phyloP scores from a whole-genome alignment of 92 coral and sea anemone genomes.

The Epizoanthus stellaris region DNA sequence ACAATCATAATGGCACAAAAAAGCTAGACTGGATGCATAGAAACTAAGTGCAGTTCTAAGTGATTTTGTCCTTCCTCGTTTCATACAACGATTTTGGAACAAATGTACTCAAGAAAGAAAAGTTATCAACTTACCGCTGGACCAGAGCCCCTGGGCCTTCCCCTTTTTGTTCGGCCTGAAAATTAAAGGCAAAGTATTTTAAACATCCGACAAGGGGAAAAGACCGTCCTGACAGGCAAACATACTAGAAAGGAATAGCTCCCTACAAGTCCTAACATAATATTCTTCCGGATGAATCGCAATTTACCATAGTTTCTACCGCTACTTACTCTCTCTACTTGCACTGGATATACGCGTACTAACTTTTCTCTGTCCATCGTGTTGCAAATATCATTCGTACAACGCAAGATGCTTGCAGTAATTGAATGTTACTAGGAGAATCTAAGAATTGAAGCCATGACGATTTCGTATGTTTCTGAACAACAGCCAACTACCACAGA shows the following conservation, averaged over 20 bases:
- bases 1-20: no score
- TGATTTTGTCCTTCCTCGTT: not conserved
- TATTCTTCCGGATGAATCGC: slow-evolving; percentile 33
- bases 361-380: not conserved
- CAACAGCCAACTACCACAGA: slow-evolving; percentile 18
- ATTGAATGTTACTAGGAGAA: slow-evolving; percentile 53
- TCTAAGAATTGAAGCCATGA: slow-evolving; percentile 44
- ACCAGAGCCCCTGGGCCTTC: slow-evolving; percentile 41
- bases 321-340: not conserved
- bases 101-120: not conserved
- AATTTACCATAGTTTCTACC: slow-evolving; percentile 17
- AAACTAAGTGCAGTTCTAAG: no score
- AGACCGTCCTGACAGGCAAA: not conserved
- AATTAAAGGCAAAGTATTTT: not conserved
- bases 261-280: slow-evolving; percentile 12
- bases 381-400: slow-evolving; percentile 12
- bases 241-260: not conserved
- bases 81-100: not conserved
- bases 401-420: slow-evolving; percentile 19
- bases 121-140: slow-evolving; percentile 16
- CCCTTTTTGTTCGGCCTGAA: slow-evolving; percentile 41
- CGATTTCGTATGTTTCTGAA: slow-evolving; percentile 23
- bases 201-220: not conserved
- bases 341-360: not conserved
- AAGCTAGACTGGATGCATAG: no score